Evolutionary conservation across 2,113 vertebrate species (phyloP), one percentile per base, ranked within the genome.

Genomic region (Clarias magur): DNA sequence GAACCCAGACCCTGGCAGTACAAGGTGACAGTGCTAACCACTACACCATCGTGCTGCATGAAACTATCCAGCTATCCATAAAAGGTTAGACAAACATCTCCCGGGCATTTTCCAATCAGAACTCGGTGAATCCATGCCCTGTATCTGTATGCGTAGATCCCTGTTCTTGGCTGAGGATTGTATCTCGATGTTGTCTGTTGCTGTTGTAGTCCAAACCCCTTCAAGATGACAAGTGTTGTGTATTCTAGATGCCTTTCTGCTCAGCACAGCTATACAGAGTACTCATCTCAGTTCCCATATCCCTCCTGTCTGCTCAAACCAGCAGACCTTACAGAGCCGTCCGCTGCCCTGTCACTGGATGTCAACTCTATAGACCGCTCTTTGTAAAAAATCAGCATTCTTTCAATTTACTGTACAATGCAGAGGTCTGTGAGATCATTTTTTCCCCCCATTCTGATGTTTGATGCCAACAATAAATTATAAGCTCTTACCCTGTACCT

Each of bases 81-180:
- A 13, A 13, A 70, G 6, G 21, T 42, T 8, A 38, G 65, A 30
- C 2, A 68, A 68, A 21, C 0, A 48, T 75, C 1, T 75, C 4
- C 11, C 25, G 21, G 23, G 48, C 21, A 13, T 75, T 53, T 75
- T 75, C 72, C 38, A 48, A 1, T 53, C 3, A 78, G n/a, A 12
- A 16, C 7, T 17, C 16, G 12, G 4, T 56, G 4, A n/a, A n/a
- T 2, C 2, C 3, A 2, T n/a, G 0, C 12, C 25, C 23, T n/a
- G n/a, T n/a, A n/a, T n/a, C 75, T 27, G 75, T 54, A 78, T 25
- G 48, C 23, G n/a, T 56, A 16, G 38, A 48, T 48, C 15, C 42
- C 73, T 54, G 21, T 76, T 53, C 4, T 53, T 76, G 73, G 19
- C 16, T 42, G 70, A 23, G 30, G 62, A 63, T 63, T 63, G 62